These are phyloP conservation scores for Zosterops lateralis DNA, from an alignment of 2,113 vertebrate genomes.

Conservation along the genomic window DNA sequence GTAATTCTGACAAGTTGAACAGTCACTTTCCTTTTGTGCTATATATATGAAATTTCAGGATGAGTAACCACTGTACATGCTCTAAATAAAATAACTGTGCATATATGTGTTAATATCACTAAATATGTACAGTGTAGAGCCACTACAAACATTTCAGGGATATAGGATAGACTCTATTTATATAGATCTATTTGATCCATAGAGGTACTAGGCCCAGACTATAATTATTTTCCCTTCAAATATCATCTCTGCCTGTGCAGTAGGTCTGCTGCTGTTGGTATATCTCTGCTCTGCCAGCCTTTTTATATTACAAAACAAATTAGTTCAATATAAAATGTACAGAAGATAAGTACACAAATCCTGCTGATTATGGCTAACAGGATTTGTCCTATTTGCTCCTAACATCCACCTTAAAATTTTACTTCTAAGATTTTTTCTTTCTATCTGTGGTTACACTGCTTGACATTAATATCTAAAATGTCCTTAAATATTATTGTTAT, in stretches of 20 bases:
- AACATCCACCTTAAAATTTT: background rate
- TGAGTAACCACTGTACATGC: rapidly evolving
- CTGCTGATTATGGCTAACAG: background rate
- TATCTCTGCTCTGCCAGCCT: background rate
- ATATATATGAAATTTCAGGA: background rate
- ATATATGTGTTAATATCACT: background rate
- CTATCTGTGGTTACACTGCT: background rate
- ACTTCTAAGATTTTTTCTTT: background rate
- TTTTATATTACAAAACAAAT: background rate
- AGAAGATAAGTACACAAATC: background rate
- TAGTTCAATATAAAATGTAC: background rate
- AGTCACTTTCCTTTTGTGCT: background rate
- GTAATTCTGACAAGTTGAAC: background rate
- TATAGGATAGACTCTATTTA: background rate
- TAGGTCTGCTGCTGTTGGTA: background rate
- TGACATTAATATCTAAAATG: conserved; percentile 13
- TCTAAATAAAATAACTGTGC: background rate
- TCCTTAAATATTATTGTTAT: background rate
- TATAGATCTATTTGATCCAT: background rate
- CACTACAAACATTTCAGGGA: background rate
- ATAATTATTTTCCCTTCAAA: background rate
- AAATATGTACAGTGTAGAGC: background rate
- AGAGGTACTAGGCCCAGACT: background rate
- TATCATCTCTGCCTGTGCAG: background rate
- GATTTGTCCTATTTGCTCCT: background rate